Conservation (phyloP, 2,797 vertebrate species). For the Morus bassanus region DNA sequence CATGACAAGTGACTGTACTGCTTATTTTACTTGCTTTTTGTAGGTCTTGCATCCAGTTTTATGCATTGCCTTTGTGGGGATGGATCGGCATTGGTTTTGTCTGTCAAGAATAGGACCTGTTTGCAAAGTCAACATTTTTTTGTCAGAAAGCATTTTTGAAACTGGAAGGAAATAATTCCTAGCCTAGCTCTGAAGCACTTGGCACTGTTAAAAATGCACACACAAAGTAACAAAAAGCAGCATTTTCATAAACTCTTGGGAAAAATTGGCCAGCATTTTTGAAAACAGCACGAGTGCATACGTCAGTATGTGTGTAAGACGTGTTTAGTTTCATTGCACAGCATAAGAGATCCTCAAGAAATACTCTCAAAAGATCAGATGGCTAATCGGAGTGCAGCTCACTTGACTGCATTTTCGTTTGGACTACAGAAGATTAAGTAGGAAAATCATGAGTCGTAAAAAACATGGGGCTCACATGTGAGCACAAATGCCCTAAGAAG, state of each 20-base stretch:
- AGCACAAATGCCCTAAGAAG: background rate
- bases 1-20: background rate
- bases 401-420: background rate
- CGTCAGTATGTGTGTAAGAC: too few species aligned
- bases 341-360: background rate
- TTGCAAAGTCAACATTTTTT: background rate
- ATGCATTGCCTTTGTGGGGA: background rate
- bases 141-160: background rate
- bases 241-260: background rate
- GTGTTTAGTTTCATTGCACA: background rate
- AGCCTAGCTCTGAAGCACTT: background rate
- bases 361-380: background rate
- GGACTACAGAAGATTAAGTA: background rate
- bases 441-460: background rate
- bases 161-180: background rate
- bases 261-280: background rate
- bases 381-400: background rate
- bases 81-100: background rate
- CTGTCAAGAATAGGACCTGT: background rate
- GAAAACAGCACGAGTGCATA: background rate
- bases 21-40: background rate
- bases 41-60: background rate
- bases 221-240: background rate
- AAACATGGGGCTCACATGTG: background rate
- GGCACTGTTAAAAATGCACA: background rate